A percentile compares a stretch with the other conserved stretches of the same genome.
phyloP scores from a whole-genome alignment of 2,797 vertebrate genomes.

The Epinephelus coioides region DNA sequence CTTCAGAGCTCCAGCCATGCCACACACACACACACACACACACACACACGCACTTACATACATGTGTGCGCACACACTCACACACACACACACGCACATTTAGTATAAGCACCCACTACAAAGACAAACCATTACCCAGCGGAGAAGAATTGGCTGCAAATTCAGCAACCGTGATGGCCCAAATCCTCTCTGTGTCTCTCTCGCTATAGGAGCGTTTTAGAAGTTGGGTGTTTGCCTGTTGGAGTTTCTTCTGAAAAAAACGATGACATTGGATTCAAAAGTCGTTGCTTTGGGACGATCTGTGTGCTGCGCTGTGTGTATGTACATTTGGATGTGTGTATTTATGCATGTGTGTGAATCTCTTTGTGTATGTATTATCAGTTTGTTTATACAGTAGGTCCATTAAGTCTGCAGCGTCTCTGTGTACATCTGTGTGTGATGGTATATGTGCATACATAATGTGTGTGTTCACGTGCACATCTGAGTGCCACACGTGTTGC shows the following conservation, averaged over 20 bases:
- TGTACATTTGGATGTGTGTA: constrained; percentile 59
- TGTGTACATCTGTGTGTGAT: constrained; percentile 16
- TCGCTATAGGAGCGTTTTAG: constrained; percentile 43
- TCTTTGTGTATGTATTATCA: constrained; percentile 41
- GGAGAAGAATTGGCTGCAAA: constrained; percentile 60
- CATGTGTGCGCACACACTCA: no score
- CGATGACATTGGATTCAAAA: constrained; percentile 67
- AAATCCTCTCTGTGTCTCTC: constrained; percentile 43
- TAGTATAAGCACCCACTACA: constrained; percentile 65
- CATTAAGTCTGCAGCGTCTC: constrained; percentile 47
- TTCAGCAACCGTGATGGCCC: constrained; percentile 58
- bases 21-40: constrained; percentile 19
- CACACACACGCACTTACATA: no score
- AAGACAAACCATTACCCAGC: constrained; percentile 67
- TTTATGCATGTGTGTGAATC: constrained; percentile 31
- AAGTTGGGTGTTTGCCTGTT: constrained; percentile 63
- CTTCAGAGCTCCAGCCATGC: constrained; percentile 53
- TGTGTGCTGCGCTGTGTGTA: constrained; percentile 58
- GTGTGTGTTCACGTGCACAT: constrained; percentile 19
- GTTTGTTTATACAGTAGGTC: constrained; percentile 69
- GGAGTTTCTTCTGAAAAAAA: constrained; percentile 62
- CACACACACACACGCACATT: constrained; percentile 26
- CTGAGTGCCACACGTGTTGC: constrained; percentile 16
- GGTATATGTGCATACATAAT: constrained; percentile 13
- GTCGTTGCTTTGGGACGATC: constrained; percentile 71